phyloP scores from a whole-genome alignment of 2,113 vertebrate species.

The Corythornis cristatus region DNA sequence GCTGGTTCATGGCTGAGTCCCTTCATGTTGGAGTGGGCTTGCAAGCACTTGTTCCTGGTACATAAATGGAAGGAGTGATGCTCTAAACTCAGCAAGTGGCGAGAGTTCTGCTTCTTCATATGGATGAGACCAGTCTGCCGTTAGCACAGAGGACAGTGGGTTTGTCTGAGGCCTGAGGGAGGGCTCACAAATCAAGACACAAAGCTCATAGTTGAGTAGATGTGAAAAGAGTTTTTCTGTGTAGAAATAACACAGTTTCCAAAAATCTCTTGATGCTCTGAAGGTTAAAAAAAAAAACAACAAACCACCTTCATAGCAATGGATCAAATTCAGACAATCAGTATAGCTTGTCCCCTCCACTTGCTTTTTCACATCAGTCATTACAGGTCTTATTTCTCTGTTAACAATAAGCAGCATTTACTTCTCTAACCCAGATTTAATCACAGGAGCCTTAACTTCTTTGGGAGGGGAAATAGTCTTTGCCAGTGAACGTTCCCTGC shows the following conservation, averaged over 20 bases:
- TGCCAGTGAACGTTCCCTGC: neutral
- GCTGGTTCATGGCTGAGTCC: fast-evolving
- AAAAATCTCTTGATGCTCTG: neutral
- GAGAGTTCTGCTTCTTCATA: neutral
- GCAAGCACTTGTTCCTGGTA: neutral
- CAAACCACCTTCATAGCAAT: neutral
- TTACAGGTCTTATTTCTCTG: neutral
- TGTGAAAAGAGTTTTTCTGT: fast-evolving
- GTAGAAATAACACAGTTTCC: neutral
- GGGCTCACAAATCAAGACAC: neutral
- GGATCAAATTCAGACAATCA: neutral
- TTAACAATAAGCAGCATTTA: neutral
- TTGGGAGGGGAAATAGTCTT: neutral
- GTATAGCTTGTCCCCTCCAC: neutral
- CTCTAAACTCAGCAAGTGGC: neutral
- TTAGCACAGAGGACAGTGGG: fast-evolving
- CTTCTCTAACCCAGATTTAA: neutral
- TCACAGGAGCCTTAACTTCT: neutral
- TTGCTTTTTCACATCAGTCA: neutral
- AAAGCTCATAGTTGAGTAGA: neutral
- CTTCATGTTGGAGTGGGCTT: neutral
- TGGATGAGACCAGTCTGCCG: neutral
- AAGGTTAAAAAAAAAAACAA: neutral
- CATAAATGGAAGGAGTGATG: neutral
- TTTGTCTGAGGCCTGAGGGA: neutral